phyloP scores from a whole-genome alignment of 1,140 invertebrate genomes.

The Drosophila kurseongensis region DNA sequence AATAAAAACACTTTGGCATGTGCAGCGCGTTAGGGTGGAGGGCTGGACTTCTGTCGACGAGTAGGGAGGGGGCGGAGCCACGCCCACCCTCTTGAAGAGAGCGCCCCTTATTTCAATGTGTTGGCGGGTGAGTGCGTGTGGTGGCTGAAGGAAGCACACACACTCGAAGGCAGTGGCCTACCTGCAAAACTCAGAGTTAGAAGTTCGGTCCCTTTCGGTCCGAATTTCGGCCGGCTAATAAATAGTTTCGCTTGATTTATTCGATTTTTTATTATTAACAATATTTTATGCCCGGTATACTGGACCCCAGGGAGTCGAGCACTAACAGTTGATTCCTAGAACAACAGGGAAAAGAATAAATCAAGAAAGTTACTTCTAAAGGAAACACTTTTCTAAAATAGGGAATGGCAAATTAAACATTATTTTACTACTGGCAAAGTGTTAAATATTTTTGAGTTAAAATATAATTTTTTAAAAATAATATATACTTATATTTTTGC shows the following conservation, averaged over 20 bases:
- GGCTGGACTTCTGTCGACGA: not conserved
- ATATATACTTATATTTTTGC: too few species aligned
- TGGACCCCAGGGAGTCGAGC: slow-evolving; percentile 45
- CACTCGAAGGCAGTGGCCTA: not conserved
- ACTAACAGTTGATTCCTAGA: not conserved
- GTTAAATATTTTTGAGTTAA: too few species aligned
- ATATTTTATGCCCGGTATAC: slow-evolving; percentile 72
- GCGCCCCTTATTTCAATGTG: slow-evolving; percentile 13
- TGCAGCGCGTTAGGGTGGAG: slow-evolving; percentile 27
- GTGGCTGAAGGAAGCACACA: slow-evolving; percentile 19
- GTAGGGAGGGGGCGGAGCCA: not conserved
- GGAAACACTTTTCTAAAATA: too few species aligned
- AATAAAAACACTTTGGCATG: slow-evolving; percentile 81
- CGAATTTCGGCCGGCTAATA: slow-evolving; percentile 55
- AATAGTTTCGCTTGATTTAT: slow-evolving; percentile 77
- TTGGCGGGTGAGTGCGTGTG: slow-evolving; percentile 39
- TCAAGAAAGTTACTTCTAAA: accelerated
- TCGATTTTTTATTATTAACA: slow-evolving; percentile 79
- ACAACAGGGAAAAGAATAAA: not conserved
- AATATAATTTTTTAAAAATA: too few species aligned
- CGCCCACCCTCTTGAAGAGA: slow-evolving; percentile 59
- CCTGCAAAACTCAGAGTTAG: slow-evolving; percentile 4
- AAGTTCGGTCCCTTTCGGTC: slow-evolving; percentile 10
- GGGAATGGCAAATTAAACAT: not conserved
- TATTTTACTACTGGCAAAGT: too few species aligned